phyloP scores from a whole-genome alignment of 2,888 invertebrate species.

The Agonum fuliginosum region DNA sequence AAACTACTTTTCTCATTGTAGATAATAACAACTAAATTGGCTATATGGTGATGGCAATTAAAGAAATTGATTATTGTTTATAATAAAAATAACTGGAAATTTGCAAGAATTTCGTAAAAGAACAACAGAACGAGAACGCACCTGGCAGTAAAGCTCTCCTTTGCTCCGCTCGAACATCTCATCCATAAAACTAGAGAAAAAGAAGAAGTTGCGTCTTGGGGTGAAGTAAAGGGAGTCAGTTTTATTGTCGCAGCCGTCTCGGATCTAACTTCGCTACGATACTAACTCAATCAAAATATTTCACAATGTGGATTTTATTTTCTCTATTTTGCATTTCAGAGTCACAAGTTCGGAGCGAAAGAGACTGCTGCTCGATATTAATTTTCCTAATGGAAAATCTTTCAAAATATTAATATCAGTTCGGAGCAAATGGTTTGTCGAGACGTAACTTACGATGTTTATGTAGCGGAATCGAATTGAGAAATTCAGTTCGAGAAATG shows the following conservation, averaged over 20 bases:
- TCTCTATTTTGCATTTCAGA: conserved; percentile 64
- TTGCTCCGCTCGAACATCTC: conserved; percentile 6
- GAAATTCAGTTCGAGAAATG: conserved; percentile 28
- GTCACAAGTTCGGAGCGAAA: conserved; percentile 3
- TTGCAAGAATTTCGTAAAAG: conserved; percentile 1
- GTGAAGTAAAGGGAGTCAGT: conserved; percentile 58
- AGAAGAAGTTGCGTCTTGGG: neutral
- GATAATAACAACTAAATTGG: no score
- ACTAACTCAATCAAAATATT: conserved; percentile 70
- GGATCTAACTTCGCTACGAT: conserved; percentile 62
- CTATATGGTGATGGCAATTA: no score
- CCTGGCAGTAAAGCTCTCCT: conserved; percentile 31
- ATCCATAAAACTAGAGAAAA: conserved; percentile 39
- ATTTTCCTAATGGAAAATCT: conserved; percentile 65
- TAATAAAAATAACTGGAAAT: neutral
- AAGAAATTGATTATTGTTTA: no score
- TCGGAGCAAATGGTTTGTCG: conserved; percentile 44
- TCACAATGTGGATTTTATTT: conserved; percentile 67
- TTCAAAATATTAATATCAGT: conserved; percentile 55
- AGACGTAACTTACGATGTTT: conserved; percentile 52
- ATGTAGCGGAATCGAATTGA: conserved; percentile 48
- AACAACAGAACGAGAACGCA: neutral
- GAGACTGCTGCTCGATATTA: conserved; percentile 61
- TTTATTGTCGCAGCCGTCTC: conserved; percentile 68
- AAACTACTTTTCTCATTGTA: no score